Evolutionary conservation across 53 echinoderm and acorn worm species (phyloP).

Genomic region (Hippasteria phrygiana): DNA sequence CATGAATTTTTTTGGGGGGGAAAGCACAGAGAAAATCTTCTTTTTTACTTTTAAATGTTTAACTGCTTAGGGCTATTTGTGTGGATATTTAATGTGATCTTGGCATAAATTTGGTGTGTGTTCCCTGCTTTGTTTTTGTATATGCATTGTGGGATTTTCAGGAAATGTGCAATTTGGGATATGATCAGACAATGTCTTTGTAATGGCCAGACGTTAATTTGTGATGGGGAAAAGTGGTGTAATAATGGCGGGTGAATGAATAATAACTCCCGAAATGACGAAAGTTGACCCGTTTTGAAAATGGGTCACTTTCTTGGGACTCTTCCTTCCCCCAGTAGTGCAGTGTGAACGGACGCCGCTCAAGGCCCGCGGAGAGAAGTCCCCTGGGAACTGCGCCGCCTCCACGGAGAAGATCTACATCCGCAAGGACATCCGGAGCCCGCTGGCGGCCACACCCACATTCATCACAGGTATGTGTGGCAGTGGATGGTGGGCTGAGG

Average conservation of each 20-base stretch:
- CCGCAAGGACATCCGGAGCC: constrained; percentile 97
- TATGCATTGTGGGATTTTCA: no score
- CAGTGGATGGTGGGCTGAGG: no score
- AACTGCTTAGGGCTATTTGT: no score
- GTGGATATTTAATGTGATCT: no score
- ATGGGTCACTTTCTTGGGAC: constrained; percentile 67
- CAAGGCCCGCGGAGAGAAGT: constrained; percentile 93
- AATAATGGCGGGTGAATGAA: not conserved
- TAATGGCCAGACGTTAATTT: not conserved
- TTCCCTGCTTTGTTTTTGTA: no score
- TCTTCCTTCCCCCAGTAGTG: constrained; percentile 92
- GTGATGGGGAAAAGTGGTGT: not conserved
- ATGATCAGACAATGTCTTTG: not conserved
- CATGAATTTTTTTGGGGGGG: no score
- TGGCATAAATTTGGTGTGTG: no score
- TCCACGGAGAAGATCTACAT: constrained; percentile 99
- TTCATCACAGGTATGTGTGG: constrained; percentile 81
- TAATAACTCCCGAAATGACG: constrained; percentile 59
- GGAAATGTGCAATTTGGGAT: no score
- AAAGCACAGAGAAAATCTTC: no score
- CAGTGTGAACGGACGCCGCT: constrained; percentile 99
- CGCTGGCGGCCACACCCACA: constrained; percentile 94
- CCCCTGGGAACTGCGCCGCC: constrained; percentile 93
- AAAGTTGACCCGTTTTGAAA: constrained; percentile 37
- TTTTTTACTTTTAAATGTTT: no score